Evolutionary conservation across 2,797 vertebrate genomes (phyloP).

Genomic region (Chaunax sp.): DNA sequence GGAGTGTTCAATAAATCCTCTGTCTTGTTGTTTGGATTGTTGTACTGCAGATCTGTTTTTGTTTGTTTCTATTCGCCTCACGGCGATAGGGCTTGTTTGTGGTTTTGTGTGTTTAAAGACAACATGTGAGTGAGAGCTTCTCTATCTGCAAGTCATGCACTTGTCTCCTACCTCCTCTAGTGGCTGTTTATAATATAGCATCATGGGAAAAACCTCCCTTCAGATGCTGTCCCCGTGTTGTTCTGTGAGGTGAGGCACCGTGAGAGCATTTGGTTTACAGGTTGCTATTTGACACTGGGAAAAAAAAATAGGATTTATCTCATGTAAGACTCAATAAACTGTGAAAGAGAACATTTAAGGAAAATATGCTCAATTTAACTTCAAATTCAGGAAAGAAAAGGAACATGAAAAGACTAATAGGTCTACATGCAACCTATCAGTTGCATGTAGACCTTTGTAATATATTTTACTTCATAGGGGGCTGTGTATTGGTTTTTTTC

Average conservation of each 20-base stretch:
- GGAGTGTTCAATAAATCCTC: constrained; percentile 9
- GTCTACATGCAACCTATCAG: too few relatives aligned
- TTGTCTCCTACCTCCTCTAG: constrained; percentile 68
- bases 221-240: too few relatives aligned
- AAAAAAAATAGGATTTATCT: background rate
- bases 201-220: background rate
- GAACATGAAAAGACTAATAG: too few relatives aligned
- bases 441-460: too few relatives aligned
- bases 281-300: too few relatives aligned
- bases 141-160: constrained; percentile 15
- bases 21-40: constrained; percentile 5
- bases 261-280: background rate
- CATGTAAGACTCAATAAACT: too few relatives aligned
- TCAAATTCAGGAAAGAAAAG: background rate
- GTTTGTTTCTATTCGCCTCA: constrained; percentile 26
- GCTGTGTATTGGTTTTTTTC: too few relatives aligned
- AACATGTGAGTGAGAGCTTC: constrained; percentile 27
- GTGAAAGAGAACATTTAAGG: background rate
- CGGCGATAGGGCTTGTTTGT: constrained; percentile 37
- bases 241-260: background rate
- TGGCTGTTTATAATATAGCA: constrained; percentile 54
- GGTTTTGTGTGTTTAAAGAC: constrained; percentile 33
- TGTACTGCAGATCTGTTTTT: constrained; percentile 34
- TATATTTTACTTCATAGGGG: background rate
- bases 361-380: background rate